phyloP scores from a whole-genome alignment of 2,113 vertebrate genomes.

The Anthoscopus minutus region DNA sequence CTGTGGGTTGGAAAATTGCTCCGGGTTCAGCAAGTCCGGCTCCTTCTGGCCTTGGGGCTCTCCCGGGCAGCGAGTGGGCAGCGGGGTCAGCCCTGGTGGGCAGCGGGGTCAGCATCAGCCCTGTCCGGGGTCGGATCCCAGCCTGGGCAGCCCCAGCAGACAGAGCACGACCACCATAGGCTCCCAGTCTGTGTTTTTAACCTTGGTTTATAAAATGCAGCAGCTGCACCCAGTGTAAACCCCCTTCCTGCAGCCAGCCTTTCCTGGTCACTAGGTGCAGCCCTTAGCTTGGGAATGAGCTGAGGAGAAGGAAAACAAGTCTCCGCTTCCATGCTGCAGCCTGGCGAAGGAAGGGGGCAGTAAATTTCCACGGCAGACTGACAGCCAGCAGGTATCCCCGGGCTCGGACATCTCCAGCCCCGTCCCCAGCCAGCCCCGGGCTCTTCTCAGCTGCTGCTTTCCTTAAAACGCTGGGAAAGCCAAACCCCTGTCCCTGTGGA shows the following conservation, averaged over 20 bases:
- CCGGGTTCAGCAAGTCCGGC: accelerated
- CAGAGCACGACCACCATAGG: not conserved
- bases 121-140: accelerated
- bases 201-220: not conserved
- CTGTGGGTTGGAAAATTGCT: not conserved
- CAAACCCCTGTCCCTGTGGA: not conserved
- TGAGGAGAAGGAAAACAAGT: accelerated
- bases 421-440: not conserved
- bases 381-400: not conserved
- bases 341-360: not conserved
- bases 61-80: not conserved
- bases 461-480: not conserved
- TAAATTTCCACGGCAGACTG: not conserved
- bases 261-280: not conserved
- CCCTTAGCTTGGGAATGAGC: not conserved
- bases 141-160: not conserved
- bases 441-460: not conserved
- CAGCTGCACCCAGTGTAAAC: not conserved
- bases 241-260: not conserved
- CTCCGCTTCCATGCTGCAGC: not conserved
- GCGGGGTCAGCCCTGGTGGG: not conserved
- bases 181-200: accelerated
- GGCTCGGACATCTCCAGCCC: not conserved
- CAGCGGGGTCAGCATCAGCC: not conserved
- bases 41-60: accelerated